Base-by-base conservation (phyloP, 2,113 vertebrate genomes). In the Maccullochella peelii region DNA sequence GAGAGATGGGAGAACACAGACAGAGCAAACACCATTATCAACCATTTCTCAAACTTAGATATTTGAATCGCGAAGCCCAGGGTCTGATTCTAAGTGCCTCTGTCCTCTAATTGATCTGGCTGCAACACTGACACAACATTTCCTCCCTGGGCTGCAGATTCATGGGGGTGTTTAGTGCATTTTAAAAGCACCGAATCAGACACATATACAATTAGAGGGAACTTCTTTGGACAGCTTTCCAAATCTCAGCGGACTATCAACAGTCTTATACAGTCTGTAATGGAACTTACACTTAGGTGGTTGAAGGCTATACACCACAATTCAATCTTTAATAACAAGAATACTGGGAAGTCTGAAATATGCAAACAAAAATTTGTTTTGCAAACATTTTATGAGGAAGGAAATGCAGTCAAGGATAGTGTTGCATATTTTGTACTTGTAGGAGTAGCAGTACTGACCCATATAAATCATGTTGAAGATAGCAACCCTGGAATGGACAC, bases 61-160 rank as follows among this genome's bases (percentile, higher is more conserved):
- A 63, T 73, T 30, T 42, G 33, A 69, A 67, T 12, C 36, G 20
- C 21, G 4, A 38, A 21, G 36, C 7, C 8, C 7, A 1, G 38
- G 10, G 68, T 87, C 12, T 70, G 82, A 85, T 57, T 75, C 58
- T 30, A 75, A 90, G 79, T 92, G 84, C 54, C 36, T 93, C 55
- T 72, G 38, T 72, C 42, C 67, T 79, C 84, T 92, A 79, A 93
- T 90, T 89, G 84, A 82, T 89, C 62, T 66, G 59, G 38, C 86
- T 71, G 7, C 68, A 87, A 74, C 36, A 49, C 1, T 12, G 54
- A 82, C 84, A 81, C 81, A 84, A 76, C 80, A 79, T 84, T 91
- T 90, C 86, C 80, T 82, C 66, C 38, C 30, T 67, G 52, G 33
- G 25, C 58, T 80, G 77, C 11, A 86, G 23, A 76, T 58, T 75